Evolutionary conservation across 2,797 vertebrate species (phyloP).

Genomic region (Clarias fuscus): DNA sequence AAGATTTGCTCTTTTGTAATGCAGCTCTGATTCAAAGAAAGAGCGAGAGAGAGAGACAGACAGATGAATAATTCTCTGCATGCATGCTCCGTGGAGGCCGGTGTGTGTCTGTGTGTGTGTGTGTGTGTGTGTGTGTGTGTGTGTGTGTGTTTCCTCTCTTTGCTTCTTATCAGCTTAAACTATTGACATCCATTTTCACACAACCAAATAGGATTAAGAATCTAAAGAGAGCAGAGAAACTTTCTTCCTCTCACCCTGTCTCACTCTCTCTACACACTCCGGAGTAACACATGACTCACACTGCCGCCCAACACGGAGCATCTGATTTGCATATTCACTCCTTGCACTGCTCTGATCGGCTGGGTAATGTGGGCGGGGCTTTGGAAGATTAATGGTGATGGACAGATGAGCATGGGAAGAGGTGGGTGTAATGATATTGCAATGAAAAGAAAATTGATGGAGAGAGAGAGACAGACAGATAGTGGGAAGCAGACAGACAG

Average conservation of each 20-base stretch:
- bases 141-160: not conserved
- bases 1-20: constrained; percentile 49
- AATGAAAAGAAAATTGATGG: not conserved
- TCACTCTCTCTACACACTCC: not conserved
- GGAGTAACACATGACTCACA: not conserved
- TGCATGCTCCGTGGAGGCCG: not conserved
- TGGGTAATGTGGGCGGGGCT: not conserved
- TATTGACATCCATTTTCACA: constrained; percentile 57
- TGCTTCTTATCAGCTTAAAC: constrained; percentile 55
- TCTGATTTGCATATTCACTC: not conserved
- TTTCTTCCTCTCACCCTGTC: not conserved
- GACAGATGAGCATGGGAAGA: not conserved
- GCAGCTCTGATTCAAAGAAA: constrained; percentile 3
- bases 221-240: constrained; percentile 16
- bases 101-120: not conserved
- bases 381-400: not conserved
- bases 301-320: not conserved
- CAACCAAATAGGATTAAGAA: constrained; percentile 56
- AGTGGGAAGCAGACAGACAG: not conserved
- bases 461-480: not conserved
- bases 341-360: not conserved
- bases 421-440: not conserved
- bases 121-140: not conserved
- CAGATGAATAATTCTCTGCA: constrained; percentile 2
- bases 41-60: constrained; percentile 28